Conservation (phyloP, 2,888 invertebrate species). For the Sericinus montela region DNA sequence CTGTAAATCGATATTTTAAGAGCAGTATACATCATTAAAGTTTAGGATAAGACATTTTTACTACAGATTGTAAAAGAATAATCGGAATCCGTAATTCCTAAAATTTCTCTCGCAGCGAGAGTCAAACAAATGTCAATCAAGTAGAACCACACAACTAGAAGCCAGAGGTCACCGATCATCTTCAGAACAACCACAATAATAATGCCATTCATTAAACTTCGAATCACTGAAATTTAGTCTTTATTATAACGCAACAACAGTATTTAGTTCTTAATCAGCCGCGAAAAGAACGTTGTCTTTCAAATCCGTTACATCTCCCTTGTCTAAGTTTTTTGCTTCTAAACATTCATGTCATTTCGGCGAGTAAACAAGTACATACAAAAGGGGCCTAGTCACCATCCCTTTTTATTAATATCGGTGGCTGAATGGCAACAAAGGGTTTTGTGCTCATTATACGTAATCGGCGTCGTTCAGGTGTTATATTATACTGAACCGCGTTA, state of each 20-base stretch:
- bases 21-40: background rate
- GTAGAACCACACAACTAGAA: slow-evolving; percentile 57
- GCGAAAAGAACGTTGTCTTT: slow-evolving; percentile 33
- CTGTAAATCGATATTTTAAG: too few species aligned
- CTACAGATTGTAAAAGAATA: background rate
- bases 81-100: slow-evolving; percentile 38
- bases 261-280: slow-evolving; percentile 28
- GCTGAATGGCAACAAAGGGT: slow-evolving; percentile 68
- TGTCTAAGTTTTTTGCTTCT: slow-evolving; percentile 49
- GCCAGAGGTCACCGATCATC: slow-evolving; percentile 69
- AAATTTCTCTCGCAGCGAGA: slow-evolving; percentile 57
- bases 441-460: slow-evolving; percentile 67
- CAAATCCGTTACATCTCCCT: slow-evolving; percentile 44
- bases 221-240: slow-evolving; percentile 24
- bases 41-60: background rate
- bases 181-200: slow-evolving; percentile 34
- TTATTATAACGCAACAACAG: slow-evolving; percentile 29
- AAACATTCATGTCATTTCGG: slow-evolving; percentile 66
- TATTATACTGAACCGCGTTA: slow-evolving; percentile 51
- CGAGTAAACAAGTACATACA: slow-evolving; percentile 67
- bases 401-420: slow-evolving; percentile 73
- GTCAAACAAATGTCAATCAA: slow-evolving; percentile 74
- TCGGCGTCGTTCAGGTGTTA: slow-evolving; percentile 71
- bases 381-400: slow-evolving; percentile 59
- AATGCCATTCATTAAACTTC: background rate